phyloP scores from a whole-genome alignment of 2,797 vertebrate genomes.

The Rachycentron canadum region DNA sequence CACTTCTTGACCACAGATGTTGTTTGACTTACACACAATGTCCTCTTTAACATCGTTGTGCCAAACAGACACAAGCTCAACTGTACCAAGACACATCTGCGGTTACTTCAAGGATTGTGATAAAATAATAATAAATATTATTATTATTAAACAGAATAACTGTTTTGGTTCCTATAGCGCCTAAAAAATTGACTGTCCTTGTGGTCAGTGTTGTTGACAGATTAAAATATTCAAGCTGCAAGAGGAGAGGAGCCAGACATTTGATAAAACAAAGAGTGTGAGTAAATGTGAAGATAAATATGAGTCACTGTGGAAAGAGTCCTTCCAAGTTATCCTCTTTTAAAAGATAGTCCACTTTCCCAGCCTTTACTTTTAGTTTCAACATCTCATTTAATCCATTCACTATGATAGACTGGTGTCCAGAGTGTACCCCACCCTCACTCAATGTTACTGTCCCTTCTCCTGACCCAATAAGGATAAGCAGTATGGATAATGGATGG shows the following conservation, averaged over 20 bases:
- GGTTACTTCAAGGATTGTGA: conserved; percentile 3
- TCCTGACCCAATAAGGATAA: too few relatives aligned
- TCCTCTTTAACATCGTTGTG: conserved; percentile 28
- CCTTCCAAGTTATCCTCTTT: too few relatives aligned
- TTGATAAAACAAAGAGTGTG: background rate
- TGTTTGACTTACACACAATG: conserved; percentile 61
- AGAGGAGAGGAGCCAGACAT: background rate
- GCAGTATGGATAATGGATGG: too few relatives aligned
- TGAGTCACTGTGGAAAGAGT: background rate
- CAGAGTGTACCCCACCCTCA: too few relatives aligned
- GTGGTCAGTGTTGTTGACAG: background rate
- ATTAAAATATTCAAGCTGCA: background rate
- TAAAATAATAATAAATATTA: background rate
- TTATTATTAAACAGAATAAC: background rate
- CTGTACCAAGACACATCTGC: background rate
- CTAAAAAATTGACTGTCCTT: conserved; percentile 10
- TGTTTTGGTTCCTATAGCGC: background rate
- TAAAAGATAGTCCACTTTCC: background rate
- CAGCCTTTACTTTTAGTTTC: background rate
- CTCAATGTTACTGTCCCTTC: too few relatives aligned
- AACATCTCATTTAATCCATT: too few relatives aligned
- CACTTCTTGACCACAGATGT: conserved; percentile 36
- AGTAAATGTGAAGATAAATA: background rate
- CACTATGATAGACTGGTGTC: too few relatives aligned
- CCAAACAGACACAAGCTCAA: conserved; percentile 32